These are phyloP conservation scores for Leucopsar rothschildi DNA, from an alignment of 2,113 vertebrate species.

Conservation along the genomic window DNA sequence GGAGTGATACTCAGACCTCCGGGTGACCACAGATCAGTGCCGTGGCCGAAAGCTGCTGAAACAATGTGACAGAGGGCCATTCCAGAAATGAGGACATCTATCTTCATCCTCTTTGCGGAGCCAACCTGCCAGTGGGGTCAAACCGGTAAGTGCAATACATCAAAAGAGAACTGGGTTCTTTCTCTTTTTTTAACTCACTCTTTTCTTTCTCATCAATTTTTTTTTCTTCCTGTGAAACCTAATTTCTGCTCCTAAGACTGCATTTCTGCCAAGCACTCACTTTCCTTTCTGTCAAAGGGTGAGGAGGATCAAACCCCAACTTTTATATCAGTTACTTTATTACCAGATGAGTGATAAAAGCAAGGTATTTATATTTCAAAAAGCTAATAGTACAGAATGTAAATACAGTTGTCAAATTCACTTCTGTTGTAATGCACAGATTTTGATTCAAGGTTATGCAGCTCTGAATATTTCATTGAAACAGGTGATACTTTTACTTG, in stretches of 20 bases:
- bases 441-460: conserved; percentile 11
- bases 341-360: neutral
- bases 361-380: neutral
- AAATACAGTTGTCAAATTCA: neutral
- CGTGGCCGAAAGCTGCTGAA: neutral
- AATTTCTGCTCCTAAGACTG: neutral
- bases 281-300: neutral
- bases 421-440: neutral
- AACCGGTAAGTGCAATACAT: neutral
- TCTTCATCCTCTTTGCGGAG: neutral
- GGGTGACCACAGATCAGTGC: neutral
- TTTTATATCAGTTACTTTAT: neutral
- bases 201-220: neutral
- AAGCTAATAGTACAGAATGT: neutral
- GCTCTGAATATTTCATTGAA: neutral
- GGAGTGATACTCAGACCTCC: neutral
- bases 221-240: neutral
- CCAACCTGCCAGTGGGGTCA: neutral
- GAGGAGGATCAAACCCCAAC: neutral
- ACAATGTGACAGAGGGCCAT: neutral
- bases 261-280: neutral
- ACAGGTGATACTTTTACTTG: neutral
- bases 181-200: neutral
- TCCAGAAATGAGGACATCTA: neutral
- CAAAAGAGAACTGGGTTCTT: neutral